A percentile compares a stretch with the other conserved stretches of the same genome.
Evolutionary conservation across 1,140 invertebrate genomes (phyloP).

Genomic region (Bombus balteatus): DNA sequence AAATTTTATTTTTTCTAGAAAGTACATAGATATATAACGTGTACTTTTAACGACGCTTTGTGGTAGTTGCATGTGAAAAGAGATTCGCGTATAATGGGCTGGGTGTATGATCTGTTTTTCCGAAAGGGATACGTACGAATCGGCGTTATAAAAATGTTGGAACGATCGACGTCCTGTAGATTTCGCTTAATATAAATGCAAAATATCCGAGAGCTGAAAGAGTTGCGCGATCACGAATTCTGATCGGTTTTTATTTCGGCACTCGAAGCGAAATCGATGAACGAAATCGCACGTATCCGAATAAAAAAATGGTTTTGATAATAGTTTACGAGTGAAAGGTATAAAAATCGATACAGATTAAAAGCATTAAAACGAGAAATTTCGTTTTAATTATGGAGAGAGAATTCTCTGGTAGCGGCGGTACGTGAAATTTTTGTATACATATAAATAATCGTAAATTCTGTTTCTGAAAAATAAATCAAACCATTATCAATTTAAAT

Average conservation of each 20-base stretch:
- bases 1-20: no score
- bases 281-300: neutral
- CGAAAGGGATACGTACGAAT: neutral
- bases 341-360: neutral
- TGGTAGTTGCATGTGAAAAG: neutral
- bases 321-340: neutral
- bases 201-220: slow-evolving; percentile 13
- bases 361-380: neutral
- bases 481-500: neutral
- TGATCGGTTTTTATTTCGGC: slow-evolving; percentile 14
- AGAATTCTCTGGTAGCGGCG: neutral
- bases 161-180: neutral
- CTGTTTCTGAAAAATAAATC: neutral
- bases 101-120: neutral
- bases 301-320: slow-evolving; percentile 1
- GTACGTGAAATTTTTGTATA: neutral
- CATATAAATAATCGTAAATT: neutral
- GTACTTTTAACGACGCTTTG: neutral
- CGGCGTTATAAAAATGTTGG: slow-evolving; percentile 2
- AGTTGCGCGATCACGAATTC: slow-evolving; percentile 6
- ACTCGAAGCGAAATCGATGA: neutral
- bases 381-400: neutral
- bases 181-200: slow-evolving; percentile 30
- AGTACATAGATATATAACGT: neutral
- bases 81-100: neutral